Evolutionary conservation across 2,113 vertebrate species (phyloP), one percentile per base, ranked within the genome.

Genomic region (Gymnogyps californianus): DNA sequence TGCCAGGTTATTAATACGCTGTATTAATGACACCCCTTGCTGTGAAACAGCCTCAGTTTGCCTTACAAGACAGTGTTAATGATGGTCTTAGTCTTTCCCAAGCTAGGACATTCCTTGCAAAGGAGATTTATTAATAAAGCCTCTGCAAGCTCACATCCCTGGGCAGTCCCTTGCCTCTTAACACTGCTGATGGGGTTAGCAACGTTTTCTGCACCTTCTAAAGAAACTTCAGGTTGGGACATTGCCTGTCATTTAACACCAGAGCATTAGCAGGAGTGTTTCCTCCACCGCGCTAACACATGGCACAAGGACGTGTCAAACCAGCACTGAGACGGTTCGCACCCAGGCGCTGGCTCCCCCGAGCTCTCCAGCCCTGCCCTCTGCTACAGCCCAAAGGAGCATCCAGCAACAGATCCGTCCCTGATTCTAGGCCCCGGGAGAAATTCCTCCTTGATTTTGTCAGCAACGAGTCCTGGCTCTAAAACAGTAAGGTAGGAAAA

Each of bases 1-100:
- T 4, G 14, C 32, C 3, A 7, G 84, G 95, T 93, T 95, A 95
- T 95, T 93, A 96, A 98, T 92, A 90, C 46, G 1, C 57, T 14
- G 47, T 42, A 22, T 6, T 79, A 29, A 42, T 51, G 72, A 77
- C 77, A 83, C n/a, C 79, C 55, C 46, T 36, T 4, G 59, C 81
- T 81, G 75, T 26, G 70, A 6, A 54, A 51, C n/a, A 83, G 24
- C 55, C 57, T n/a, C 74, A 4, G 44, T 31, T 64, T 71, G 65
- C 40, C 87, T 32, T 38, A 15, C 6, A 10, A 44, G 72, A 29
- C 13, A 1, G 3, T 7, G 57, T 14, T 32, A 66, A 55, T 18
- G 85, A 7, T 11, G 83, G 54, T 26, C 72, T 82, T 40, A 31
- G 62, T 11, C 47, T 17, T 85, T n/a, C 55, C 79, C 64, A 59